Evolutionary conservation across 2,797 vertebrate species (phyloP), one percentile per base, ranked within the genome.

Genomic region (Philypnodon macrostomus): DNA sequence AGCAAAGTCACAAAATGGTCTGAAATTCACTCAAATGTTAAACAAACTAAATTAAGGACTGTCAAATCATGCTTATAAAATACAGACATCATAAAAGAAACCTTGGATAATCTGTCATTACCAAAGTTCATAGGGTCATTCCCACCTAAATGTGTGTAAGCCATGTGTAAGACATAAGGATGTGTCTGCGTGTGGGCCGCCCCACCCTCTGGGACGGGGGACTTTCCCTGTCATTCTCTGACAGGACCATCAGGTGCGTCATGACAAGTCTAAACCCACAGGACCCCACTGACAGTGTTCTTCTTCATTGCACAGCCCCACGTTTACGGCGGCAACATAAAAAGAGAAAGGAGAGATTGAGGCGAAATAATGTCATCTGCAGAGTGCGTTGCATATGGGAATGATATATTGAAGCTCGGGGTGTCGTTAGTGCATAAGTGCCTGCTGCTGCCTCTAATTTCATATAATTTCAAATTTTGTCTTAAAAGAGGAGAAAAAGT

Each of bases 401-500:
- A 83, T 85, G 79, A 89, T 86, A 88, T 72, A 78, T 70, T 63
- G 80, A 72, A 57, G 70, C 72, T 75, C 58, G 73, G 79, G 74
- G 79, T 79, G 75, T 85, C 83, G 83, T 78, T 76, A 70, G 69
- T 67, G 73, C 73, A 68, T 76, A 75, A 85, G 70, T 78, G 71
- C 68, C 60, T 45, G 37, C 78, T 83, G 75, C 81, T 83, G 81
- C 77, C 85, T 88, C 79, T 88, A 88, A 88, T 89, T 88, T 88
- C 71, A 87, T 85, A 81, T 86, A 79, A 87, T 89, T 88, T 86
- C 78, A 77, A 67, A 86, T 85, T 86, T 87, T 87, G 73, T 83
- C 81, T 83, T 84, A 73, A 86, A 85, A 83, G 72, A 70, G 53
- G 72, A 80, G 80, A 80, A 83, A 85, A 80, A 70, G 77, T 83